Base-by-base conservation (phyloP, 2,888 invertebrate genomes). In the Agrotis exclamationis region DNA sequence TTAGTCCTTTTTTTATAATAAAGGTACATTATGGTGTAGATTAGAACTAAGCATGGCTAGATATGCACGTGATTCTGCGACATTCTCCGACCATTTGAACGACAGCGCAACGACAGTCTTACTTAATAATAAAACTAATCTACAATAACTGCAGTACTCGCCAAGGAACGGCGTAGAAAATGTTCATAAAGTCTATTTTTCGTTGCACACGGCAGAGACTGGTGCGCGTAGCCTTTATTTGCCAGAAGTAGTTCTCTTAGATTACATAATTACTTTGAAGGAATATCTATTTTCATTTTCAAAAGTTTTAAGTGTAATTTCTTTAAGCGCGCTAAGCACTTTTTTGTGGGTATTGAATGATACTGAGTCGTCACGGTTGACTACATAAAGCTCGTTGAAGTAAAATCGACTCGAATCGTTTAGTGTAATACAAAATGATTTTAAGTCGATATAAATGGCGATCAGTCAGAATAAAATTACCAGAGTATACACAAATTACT, bases 131-230 rank as follows among this genome's bases (percentile, higher is more conserved):
- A 80, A n/a, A 74, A 70, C 76, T 82, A 79, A 70, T 66, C 83
- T 84, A 83, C 79, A 48, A 76, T 85, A 79, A 79, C 76, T 82
- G 85, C 85, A 79, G 79, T 79, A 82, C 76, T 70, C 71, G 79
- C 85, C 72, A 66, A 45, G 50, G 60, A 74, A 24, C 48, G 76
- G 64, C 74, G 62, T 65, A 75, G 45, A 66, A 72, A 77, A 65
- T 72, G 51, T 64, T 70, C 48, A 72, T 62, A 54, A 64, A 69
- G 48, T 64, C 63, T 65, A 72, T 65, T 59, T 56, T 74, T 58
- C 11, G 59, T 66, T 66, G 78, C 60, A 69, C 48, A 64, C 57
- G 71, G 63, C 71, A 59, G 82, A 72, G 73, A 70, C 69, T 51
- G 48, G 47, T 24, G 16, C 22, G 48, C 66, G 33, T 33, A n/a